A percentile compares a stretch with the other conserved stretches of the same genome.
phyloP scores from a whole-genome alignment of 2,113 vertebrate genomes.

The Anoplopoma fimbria region DNA sequence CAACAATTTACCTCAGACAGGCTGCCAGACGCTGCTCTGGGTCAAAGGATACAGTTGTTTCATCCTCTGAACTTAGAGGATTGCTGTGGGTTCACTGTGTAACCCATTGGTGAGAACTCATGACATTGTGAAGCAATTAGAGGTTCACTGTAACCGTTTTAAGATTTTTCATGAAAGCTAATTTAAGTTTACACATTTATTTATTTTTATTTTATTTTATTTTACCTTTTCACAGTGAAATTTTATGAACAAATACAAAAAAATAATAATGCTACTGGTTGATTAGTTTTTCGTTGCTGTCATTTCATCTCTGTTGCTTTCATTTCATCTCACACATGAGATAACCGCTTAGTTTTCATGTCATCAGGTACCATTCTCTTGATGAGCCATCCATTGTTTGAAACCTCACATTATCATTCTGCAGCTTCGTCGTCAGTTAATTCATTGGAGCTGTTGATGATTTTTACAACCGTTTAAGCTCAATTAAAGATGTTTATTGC shows the following conservation, averaged over 20 bases:
- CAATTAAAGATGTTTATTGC: slow-evolving; percentile 74
- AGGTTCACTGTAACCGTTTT: not conserved
- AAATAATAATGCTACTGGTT: not conserved
- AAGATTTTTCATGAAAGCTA: not conserved
- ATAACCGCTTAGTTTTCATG: slow-evolving; percentile 6
- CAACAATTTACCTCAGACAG: not conserved
- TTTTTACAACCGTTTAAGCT: slow-evolving; percentile 78
- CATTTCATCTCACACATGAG: slow-evolving; percentile 30
- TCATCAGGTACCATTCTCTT: slow-evolving; percentile 47
- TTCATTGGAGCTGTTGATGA: slow-evolving; percentile 70
- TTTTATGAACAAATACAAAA: slow-evolving; percentile 5
- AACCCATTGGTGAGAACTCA: not conserved
- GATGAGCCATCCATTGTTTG: slow-evolving; percentile 60
- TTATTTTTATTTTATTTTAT: not conserved
- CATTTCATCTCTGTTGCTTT: slow-evolving; percentile 34
- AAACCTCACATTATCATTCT: slow-evolving; percentile 66
- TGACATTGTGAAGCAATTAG: not conserved
- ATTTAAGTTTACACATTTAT: not conserved
- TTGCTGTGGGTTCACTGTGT: not conserved
- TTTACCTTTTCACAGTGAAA: not conserved
- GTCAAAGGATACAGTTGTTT: too few relatives aligned
- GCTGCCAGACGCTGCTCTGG: too few relatives aligned
- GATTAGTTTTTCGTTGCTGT: slow-evolving; percentile 38
- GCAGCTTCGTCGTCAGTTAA: slow-evolving; percentile 44
- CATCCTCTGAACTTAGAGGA: too few relatives aligned